Base-by-base conservation (phyloP, 2,888 invertebrate species). In the Drosophila neutralis region DNA sequence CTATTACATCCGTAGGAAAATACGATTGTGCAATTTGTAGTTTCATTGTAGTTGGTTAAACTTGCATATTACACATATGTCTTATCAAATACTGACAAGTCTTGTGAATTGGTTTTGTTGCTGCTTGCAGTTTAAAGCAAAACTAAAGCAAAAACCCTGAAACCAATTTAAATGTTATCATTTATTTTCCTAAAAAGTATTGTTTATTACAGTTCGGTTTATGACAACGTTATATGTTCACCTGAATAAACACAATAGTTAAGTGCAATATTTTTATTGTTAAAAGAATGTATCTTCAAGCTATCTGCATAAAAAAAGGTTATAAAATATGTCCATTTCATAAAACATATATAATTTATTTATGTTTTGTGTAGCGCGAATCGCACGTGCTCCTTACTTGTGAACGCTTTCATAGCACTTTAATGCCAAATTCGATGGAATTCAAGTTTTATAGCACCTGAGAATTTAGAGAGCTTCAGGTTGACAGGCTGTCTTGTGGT, bases 71-170 rank as follows among this genome's bases (percentile, higher is more conserved):
- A 54, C 18, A 4, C 13, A 29, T 15, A 3, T 29, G n/a, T 74
- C 78, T 81, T 80, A 89, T 87, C 89, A 89, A 83, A 78, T 69
- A 84, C 78, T 80, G 76, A 84, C 79, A 82, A 84, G 62, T 78
- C 77, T 67, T 6, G 29, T 13, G 75, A 73, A 82, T 83, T 88
- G 75, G 66, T 83, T 72, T 78, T 86, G 33, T 36, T 51, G 42
- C 36, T 61, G 51, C n/a, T 72, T 13, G 48, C 24, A 60, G 27
- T 61, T 51, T 36, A 11, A 48, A 45, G 48, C 40, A 51, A 49
- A 53, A 42, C 48, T 54, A 56, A 29, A 33, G 27, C 56, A 31
- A 31, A 24, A 35, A 11, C n/a, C 3, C 29, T 2, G 15, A 4
- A 18, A 18, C 7, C 38, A 38, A 15, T 45, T 15, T 24, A 1